A percentile compares a stretch with the other conserved stretches of the same genome.
Evolutionary conservation across 2,888 invertebrate genomes (phyloP).

Genomic region (Sthenelais limicola): DNA sequence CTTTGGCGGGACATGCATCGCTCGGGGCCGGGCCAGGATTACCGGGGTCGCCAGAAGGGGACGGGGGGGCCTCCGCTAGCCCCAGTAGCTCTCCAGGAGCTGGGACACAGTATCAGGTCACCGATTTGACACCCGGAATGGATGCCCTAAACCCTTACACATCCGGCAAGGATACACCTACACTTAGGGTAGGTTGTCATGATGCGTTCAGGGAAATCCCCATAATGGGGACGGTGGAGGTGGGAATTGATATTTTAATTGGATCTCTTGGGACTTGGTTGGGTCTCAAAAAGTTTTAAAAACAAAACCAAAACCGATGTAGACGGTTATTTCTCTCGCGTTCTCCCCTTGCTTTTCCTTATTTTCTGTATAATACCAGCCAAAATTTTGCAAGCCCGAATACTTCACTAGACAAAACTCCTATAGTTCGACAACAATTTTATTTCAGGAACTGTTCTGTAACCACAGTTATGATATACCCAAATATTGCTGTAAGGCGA

Average conservation of each 20-base stretch:
- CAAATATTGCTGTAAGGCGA: too few species aligned
- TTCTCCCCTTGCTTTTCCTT: too few species aligned
- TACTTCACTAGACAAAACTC: too few species aligned
- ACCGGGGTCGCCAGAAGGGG: conserved; percentile 18
- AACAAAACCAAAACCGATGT: too few species aligned
- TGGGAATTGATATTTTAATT: background rate
- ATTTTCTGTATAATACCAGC: too few species aligned
- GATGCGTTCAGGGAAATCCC: conserved; percentile 9
- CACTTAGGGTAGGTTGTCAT: conserved; percentile 8
- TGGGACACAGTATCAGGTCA: conserved; percentile 31
- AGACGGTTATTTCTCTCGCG: too few species aligned
- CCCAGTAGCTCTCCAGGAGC: conserved; percentile 31
- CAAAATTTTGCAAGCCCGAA: too few species aligned
- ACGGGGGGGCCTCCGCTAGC: conserved; percentile 18
- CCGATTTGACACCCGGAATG: conserved; percentile 42
- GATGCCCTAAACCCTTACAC: conserved; percentile 18
- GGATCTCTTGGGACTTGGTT: too few species aligned
- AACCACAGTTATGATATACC: too few species aligned
- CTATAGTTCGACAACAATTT: too few species aligned
- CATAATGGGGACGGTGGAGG: background rate
- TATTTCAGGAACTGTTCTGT: too few species aligned
- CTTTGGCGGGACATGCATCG: conserved; percentile 32
- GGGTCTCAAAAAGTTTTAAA: too few species aligned
- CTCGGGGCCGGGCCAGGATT: conserved; percentile 26
- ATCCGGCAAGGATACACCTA: conserved; percentile 27